Conservation (phyloP, 35 echinoderm and acorn worm genomes). For the Holothuria glaberrima region DNA sequence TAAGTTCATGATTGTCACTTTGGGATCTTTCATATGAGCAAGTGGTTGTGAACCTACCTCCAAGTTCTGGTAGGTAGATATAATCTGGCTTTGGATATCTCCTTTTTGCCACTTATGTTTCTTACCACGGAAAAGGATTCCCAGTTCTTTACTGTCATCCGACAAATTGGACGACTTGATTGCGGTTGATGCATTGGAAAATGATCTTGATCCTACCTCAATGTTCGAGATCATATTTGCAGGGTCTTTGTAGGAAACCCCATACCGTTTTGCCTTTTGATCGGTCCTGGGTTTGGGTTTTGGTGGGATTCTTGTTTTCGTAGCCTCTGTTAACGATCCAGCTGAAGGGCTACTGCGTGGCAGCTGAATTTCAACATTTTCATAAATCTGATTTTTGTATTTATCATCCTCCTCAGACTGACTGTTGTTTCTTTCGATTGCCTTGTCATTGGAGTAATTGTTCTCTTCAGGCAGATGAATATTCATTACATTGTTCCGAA, state of each 20-base stretch:
- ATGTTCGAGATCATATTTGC: conserved; percentile 49
- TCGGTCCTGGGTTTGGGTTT: conserved; percentile 68
- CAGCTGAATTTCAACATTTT: conserved; percentile 71
- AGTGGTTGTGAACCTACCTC: conserved; percentile 57
- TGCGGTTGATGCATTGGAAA: conserved; percentile 51
- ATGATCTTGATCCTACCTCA: conserved; percentile 1
- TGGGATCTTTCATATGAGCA: conserved; percentile 33
- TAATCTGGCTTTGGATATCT: conserved; percentile 63
- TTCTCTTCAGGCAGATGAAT: conserved; percentile 24
- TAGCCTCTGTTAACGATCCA: conserved; percentile 69
- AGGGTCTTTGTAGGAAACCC: conserved; percentile 78
- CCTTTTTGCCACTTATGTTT: conserved; percentile 68
- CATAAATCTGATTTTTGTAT: conserved; percentile 60
- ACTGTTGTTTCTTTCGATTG: conserved; percentile 23
- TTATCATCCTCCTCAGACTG: not conserved
- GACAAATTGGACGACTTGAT: conserved; percentile 45
- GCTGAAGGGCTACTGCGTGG: conserved; percentile 33
- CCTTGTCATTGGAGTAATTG: conserved; percentile 40
- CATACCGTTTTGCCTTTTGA: conserved; percentile 77
- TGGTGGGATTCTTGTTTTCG: conserved; percentile 62
- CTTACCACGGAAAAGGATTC: conserved; percentile 60
- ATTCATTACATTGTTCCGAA: conserved; percentile 36
- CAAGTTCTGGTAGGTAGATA: conserved; percentile 85
- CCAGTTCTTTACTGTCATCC: conserved; percentile 57
- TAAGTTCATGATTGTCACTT: conserved; percentile 43